phyloP scores from a whole-genome alignment of 2,797 vertebrate species.

The Manis crassicaudata region DNA sequence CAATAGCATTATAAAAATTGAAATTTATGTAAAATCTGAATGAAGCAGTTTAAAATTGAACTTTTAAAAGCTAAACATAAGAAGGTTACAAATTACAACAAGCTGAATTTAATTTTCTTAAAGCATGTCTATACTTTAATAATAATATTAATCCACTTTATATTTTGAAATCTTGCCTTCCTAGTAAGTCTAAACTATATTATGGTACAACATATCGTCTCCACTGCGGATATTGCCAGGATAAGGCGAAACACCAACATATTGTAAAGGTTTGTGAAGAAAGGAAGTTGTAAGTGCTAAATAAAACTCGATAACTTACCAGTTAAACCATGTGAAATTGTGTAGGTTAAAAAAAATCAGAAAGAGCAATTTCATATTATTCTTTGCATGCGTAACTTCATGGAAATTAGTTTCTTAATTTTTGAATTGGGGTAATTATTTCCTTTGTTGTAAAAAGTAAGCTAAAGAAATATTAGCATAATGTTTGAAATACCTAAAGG shows the following conservation, averaged over 20 bases:
- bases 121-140: neutral
- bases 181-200: neutral
- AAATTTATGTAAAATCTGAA: neutral
- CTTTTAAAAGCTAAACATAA: neutral
- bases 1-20: neutral
- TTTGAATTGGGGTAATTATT: slow-evolving; percentile 4
- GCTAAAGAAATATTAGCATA: neutral
- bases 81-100: neutral
- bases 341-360: neutral
- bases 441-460: slow-evolving; percentile 5
- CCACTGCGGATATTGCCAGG: neutral
- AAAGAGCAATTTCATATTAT: neutral
- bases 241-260: neutral
- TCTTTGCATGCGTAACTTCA: neutral
- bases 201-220: neutral
- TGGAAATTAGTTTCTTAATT: neutral
- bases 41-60: neutral
- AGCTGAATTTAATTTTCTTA: neutral
- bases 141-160: neutral
- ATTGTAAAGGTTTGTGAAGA: neutral
- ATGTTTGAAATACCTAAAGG: neutral
- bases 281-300: neutral
- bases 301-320: neutral
- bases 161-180: neutral
- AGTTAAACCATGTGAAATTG: neutral